phyloP scores from a whole-genome alignment of 1,140 invertebrate species.

The Calliphora vicina region DNA sequence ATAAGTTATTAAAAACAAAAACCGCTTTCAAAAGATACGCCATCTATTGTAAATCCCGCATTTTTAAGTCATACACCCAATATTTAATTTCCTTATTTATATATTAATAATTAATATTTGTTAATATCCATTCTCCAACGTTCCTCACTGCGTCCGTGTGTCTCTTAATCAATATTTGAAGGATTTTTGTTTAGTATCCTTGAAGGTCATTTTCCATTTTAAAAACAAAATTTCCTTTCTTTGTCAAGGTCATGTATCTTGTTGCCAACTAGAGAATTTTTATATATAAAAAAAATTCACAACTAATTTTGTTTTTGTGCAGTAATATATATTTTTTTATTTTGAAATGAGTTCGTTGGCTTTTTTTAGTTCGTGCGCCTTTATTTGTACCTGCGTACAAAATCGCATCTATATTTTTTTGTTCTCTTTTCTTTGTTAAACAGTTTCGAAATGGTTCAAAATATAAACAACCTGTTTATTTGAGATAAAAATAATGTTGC shows the following conservation, averaged over 20 bases:
- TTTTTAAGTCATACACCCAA: too few relatives aligned
- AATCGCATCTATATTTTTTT: background rate
- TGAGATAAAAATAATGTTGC: too few relatives aligned
- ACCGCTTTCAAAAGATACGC: too few relatives aligned
- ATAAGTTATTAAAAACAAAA: too few relatives aligned
- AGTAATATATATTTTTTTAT: too few relatives aligned
- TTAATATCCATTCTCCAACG: too few relatives aligned
- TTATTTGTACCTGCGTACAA: slow-evolving; percentile 1
- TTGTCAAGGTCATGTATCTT: slow-evolving; percentile 38
- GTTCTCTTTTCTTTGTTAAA: background rate
- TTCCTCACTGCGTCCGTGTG: background rate
- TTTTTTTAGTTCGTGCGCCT: background rate
- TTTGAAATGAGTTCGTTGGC: background rate
- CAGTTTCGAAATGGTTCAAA: too few relatives aligned
- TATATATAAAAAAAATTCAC: background rate
- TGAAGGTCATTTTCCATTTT: background rate
- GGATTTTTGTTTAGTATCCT: background rate
- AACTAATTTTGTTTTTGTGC: background rate
- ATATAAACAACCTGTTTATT: too few relatives aligned
- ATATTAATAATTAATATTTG: too few relatives aligned
- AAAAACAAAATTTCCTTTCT: slow-evolving; percentile 4
- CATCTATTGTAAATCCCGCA: too few relatives aligned
- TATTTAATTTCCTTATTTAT: too few relatives aligned
- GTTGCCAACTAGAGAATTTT: slow-evolving; percentile 11
- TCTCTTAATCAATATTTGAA: background rate